Base-by-base conservation (phyloP, 2,113 vertebrate species). In the Sciurus niger region DNA sequence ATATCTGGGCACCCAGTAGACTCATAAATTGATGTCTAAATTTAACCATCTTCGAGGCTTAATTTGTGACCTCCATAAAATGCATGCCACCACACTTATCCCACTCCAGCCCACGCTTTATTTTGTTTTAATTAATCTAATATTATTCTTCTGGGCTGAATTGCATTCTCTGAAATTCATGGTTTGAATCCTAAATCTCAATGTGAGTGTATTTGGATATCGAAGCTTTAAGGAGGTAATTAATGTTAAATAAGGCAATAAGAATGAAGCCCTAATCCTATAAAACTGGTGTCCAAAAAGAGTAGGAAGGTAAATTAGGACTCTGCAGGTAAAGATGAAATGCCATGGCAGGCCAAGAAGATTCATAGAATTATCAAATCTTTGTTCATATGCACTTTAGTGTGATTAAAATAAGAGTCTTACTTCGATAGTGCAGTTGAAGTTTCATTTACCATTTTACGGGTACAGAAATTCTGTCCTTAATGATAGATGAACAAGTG, bases 111-210 rank as follows among this genome's bases (percentile, higher is more conserved):
- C 1, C 8, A 55, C 28, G 6, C 4, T 58, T 20, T 65, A 58
- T 76, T 89, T 90, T 90, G n/a, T 5, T 60, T 63, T 53, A 63
- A 16, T 3, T 7, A 55, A 63, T 2, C 28, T 10, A 68, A 43
- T 55, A 32, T 48, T 82, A 76, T 83, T n/a, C 0, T 40, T 84
- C 43, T 63, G 22, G 1, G n/a, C 3, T 37, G 14, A 70, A 58
- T 3, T 51, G 1, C 32, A 0, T 82, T 28, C 13, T 6, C 13
- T 0, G 2, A 8, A 17, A 28, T 22, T 76, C 9, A 22, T 32
- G 13, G 28, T 13, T 46, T 80, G 32, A 89, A 74, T 2, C 2
- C 5, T 85, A 43, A 79, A 14, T 55, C 20, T 6, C 3, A 30
- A 14, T 9, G 20, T 18, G 12, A 22, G 10, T 72, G 1, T 30